Conservation (phyloP, 2,113 vertebrate genomes). For the Serilophus lunatus region DNA sequence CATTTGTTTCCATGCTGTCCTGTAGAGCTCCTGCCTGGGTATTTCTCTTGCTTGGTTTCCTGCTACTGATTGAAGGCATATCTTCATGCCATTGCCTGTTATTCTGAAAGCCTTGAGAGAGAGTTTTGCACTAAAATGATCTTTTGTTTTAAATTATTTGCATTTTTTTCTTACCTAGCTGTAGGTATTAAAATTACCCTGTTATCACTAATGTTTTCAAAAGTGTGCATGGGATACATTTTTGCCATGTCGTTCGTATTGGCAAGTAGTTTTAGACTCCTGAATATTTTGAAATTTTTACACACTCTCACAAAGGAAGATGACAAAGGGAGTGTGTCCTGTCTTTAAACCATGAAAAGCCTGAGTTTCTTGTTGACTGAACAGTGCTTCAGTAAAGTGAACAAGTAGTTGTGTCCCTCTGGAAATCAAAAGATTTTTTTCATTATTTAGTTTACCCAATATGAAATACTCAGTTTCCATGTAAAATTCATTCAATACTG, state of each 20-base stretch:
- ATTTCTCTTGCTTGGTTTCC: neutral
- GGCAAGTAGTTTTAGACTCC: neutral
- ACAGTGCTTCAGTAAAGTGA: neutral
- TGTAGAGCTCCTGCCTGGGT: neutral
- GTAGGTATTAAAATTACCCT: neutral
- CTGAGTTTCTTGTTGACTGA: neutral
- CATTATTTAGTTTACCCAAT: neutral
- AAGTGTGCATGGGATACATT: neutral
- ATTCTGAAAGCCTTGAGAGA: neutral
- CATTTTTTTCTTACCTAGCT: neutral
- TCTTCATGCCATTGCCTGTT: neutral
- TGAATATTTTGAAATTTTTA: neutral
- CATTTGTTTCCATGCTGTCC: neutral
- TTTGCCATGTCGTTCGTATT: neutral
- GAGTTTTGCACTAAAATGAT: neutral
- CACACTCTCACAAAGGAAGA: neutral
- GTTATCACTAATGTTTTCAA: neutral
- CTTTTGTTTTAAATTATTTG: neutral
- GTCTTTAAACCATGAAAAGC: neutral
- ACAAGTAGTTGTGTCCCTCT: neutral
- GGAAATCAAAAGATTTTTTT: neutral
- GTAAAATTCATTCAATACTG: neutral
- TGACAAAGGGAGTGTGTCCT: neutral
- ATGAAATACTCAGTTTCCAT: neutral
- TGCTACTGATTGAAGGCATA: neutral